Evolutionary conservation across 1,140 invertebrate genomes (phyloP).

Genomic region (Lepidostoma basale): DNA sequence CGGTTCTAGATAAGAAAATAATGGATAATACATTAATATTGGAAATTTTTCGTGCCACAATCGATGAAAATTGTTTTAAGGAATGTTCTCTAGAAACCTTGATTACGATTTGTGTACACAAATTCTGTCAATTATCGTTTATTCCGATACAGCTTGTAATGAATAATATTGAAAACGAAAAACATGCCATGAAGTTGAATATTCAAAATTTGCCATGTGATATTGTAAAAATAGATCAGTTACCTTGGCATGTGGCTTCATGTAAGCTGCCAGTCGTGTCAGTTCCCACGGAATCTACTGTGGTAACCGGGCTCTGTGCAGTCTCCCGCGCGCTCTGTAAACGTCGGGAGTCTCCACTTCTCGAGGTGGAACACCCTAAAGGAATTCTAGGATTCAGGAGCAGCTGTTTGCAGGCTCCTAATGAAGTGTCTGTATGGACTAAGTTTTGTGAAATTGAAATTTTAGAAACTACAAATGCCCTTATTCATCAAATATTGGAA

Average conservation of each 20-base stretch:
- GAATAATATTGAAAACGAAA: slow-evolving; percentile 23
- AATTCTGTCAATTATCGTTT: slow-evolving; percentile 50
- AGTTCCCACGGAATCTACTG: slow-evolving; percentile 64
- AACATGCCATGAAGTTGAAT: slow-evolving; percentile 38
- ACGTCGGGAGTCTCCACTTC: slow-evolving; percentile 41
- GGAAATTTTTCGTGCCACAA: neutral
- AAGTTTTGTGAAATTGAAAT: slow-evolving; percentile 90
- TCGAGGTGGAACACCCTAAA: slow-evolving; percentile 51
- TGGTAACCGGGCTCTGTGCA: slow-evolving; percentile 72
- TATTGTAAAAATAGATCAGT: slow-evolving; percentile 42
- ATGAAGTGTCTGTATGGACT: slow-evolving; percentile 88
- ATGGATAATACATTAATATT: slow-evolving; percentile 2
- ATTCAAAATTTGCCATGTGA: slow-evolving; percentile 41
- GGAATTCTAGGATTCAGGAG: slow-evolving; percentile 76
- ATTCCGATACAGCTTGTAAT: slow-evolving; percentile 49
- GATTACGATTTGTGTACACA: slow-evolving; percentile 54
- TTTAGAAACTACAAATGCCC: slow-evolving; percentile 54
- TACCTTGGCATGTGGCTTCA: slow-evolving; percentile 53
- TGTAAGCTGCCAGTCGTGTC: slow-evolving; percentile 67
- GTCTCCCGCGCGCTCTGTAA: slow-evolving; percentile 72
- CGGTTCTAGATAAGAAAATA: neutral
- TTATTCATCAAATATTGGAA: slow-evolving; percentile 37
- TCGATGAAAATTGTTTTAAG: neutral
- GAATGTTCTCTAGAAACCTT: slow-evolving; percentile 53
- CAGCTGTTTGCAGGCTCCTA: slow-evolving; percentile 79